Conservation (phyloP, 2,888 invertebrate species). For the Tetheella fluctuosa region DNA sequence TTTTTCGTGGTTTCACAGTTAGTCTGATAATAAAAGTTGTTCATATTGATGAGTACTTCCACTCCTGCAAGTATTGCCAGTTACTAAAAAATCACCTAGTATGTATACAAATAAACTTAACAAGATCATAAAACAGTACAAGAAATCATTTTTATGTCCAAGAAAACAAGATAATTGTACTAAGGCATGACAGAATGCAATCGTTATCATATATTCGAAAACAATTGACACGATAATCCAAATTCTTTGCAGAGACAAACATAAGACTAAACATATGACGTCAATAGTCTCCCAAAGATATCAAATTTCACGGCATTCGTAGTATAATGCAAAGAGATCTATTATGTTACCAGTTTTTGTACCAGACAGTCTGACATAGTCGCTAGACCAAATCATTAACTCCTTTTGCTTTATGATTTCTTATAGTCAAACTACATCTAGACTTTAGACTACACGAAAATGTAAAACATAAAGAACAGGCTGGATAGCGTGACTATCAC, state of each 20-base stretch:
- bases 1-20: too few relatives aligned
- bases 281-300: slow-evolving; percentile 6
- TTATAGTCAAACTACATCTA: background rate
- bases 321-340: slow-evolving; percentile 4
- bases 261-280: background rate
- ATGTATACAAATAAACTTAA: too few relatives aligned
- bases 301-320: slow-evolving; percentile 7
- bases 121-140: background rate
- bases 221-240: slow-evolving; percentile 5
- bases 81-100: too few relatives aligned
- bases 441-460: background rate
- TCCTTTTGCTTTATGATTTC: background rate
- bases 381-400: background rate
- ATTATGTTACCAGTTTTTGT: slow-evolving; percentile 8
- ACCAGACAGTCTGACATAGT: background rate
- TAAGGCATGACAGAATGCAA: background rate
- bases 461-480: too few relatives aligned
- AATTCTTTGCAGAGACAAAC: background rate
- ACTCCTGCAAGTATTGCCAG: too few relatives aligned
- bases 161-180: background rate
- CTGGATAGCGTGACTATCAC: background rate
- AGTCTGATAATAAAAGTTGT: too few relatives aligned
- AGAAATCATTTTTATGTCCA: background rate
- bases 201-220: background rate
- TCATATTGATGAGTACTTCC: too few relatives aligned